Evolutionary conservation across 2,888 invertebrate genomes (phyloP).

Genomic region (Steinernema carpocapsae): DNA sequence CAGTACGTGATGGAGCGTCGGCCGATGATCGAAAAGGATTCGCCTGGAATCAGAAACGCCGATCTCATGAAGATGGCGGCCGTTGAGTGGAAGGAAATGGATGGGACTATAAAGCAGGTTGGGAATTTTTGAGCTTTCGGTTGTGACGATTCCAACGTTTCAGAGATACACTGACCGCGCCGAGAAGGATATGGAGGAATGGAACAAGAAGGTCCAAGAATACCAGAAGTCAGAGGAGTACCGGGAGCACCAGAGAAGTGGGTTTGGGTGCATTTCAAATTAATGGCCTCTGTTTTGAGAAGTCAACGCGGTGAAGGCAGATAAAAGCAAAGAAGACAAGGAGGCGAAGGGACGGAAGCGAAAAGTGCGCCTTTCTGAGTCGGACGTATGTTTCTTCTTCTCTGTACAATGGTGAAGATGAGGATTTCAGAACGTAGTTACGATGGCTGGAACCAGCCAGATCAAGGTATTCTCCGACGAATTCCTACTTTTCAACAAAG

Average conservation of each 20-base stretch:
- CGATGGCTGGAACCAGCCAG: not conserved
- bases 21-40: not conserved
- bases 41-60: not conserved
- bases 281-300: too few species aligned
- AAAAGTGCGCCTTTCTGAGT: not conserved
- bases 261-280: not conserved
- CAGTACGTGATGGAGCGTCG: not conserved
- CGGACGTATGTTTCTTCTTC: too few species aligned
- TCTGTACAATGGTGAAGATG: too few species aligned
- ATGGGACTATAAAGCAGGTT: not conserved
- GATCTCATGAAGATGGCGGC: not conserved
- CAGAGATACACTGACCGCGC: conserved; percentile 43
- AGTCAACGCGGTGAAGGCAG: too few species aligned
- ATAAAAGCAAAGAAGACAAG: too few species aligned
- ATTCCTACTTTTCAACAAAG: conserved; percentile 35
- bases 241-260: conserved; percentile 40
- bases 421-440: too few species aligned
- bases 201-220: conserved; percentile 39
- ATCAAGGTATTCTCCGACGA: not conserved
- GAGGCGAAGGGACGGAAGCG: too few species aligned
- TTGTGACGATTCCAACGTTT: not conserved
- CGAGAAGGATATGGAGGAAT: conserved; percentile 33
- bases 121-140: not conserved
- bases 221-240: conserved; percentile 45
- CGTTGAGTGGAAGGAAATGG: not conserved